Evolutionary conservation across 2,113 vertebrate genomes (phyloP).

Genomic region (Eleginops maclovinus): DNA sequence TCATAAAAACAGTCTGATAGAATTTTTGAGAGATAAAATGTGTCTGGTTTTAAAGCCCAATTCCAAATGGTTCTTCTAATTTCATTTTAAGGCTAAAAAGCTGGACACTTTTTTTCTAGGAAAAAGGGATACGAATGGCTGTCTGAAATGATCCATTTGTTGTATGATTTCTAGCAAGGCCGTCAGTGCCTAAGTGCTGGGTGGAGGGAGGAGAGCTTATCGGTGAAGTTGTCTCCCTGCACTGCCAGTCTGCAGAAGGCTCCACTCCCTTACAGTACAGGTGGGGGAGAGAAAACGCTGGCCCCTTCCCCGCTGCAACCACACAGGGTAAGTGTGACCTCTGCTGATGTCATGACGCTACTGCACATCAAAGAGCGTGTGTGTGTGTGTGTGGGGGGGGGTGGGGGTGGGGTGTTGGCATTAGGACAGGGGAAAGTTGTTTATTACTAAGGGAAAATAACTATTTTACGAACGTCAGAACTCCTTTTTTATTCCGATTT

Average conservation of each 20-base stretch:
- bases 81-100: neutral
- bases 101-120: neutral
- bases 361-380: constrained; percentile 55
- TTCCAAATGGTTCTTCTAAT: neutral
- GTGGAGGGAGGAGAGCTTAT: constrained; percentile 79
- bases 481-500: too few relatives aligned
- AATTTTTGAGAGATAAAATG: neutral
- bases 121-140: constrained; percentile 3
- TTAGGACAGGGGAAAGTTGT: neutral
- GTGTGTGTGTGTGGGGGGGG: too few relatives aligned
- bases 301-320: constrained; percentile 50
- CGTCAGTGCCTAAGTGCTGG: constrained; percentile 87
- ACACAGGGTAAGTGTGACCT: constrained; percentile 82
- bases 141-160: constrained; percentile 15
- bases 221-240: constrained; percentile 83
- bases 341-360: constrained; percentile 67
- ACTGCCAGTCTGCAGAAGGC: constrained; percentile 85
- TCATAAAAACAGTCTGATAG: too few relatives aligned
- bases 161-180: constrained; percentile 81
- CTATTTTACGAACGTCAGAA: too few relatives aligned
- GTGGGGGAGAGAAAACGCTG: constrained; percentile 83
- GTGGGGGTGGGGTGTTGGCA: constrained; percentile 1
- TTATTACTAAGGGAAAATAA: too few relatives aligned
- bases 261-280: constrained; percentile 84
- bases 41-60: neutral